These are phyloP conservation scores for Gambusia affinis DNA, from an alignment of 2,113 vertebrate species.

Conservation along the genomic window DNA sequence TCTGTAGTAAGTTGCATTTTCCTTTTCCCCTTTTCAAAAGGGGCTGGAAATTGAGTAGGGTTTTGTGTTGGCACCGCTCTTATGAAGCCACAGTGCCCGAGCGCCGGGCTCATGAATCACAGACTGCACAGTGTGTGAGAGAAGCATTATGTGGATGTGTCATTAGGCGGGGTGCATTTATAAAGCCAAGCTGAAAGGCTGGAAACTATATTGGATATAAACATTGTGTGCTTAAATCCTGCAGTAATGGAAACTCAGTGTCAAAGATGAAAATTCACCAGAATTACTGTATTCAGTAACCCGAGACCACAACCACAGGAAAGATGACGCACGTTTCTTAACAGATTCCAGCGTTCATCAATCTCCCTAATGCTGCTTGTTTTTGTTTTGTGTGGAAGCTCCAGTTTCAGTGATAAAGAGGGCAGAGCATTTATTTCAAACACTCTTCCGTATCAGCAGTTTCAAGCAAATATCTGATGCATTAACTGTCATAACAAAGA, in stretches of 20 bases:
- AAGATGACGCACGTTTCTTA: not conserved
- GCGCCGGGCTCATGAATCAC: slow-evolving; percentile 35
- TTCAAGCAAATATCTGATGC: not conserved
- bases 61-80: slow-evolving; percentile 57
- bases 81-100: slow-evolving; percentile 26
- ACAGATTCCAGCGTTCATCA: not conserved
- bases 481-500: not conserved
- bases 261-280: not conserved
- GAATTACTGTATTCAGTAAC: not conserved
- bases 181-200: slow-evolving; percentile 5
- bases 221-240: slow-evolving; percentile 2
- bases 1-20: slow-evolving; percentile 48
- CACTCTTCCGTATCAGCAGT: not conserved
- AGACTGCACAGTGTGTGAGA: slow-evolving; percentile 19
- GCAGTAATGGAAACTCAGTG: not conserved
- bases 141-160: not conserved
- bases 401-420: not conserved
- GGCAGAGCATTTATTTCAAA: not conserved
- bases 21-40: slow-evolving; percentile 30
- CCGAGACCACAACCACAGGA: not conserved
- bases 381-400: not conserved
- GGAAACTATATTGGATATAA: not conserved
- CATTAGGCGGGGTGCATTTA: not conserved
- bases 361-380: not conserved
- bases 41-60: slow-evolving; percentile 55